phyloP scores from a whole-genome alignment of 2,113 vertebrate genomes.

The Microtus ochrogaster region DNA sequence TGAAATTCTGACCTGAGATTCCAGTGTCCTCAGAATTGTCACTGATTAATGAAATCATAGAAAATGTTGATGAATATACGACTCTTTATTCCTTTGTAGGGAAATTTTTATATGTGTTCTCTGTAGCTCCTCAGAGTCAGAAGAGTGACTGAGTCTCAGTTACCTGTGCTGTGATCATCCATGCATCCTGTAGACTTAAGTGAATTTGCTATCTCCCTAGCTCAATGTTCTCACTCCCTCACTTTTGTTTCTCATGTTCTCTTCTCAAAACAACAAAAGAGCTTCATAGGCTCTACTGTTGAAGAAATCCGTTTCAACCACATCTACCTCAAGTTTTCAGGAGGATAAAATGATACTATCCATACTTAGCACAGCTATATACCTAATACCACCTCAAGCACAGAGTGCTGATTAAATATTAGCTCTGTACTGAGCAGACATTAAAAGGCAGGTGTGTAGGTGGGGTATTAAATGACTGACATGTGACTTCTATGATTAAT shows the following conservation, averaged over 20 bases:
- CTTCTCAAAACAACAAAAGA: background rate
- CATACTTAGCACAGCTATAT: background rate
- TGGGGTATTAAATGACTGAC: background rate
- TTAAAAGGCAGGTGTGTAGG: background rate
- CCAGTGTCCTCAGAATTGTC: background rate
- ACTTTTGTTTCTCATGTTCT: background rate
- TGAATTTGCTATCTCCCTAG: background rate
- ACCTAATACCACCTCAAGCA: background rate
- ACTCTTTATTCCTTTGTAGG: background rate
- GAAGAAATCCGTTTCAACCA: background rate
- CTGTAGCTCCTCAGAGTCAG: background rate
- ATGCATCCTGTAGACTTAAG: background rate
- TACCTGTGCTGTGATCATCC: background rate
- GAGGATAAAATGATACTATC: background rate
- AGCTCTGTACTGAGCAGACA: background rate
- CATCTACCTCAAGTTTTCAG: background rate
- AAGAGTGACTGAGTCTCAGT: background rate
- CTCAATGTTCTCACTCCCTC: background rate
- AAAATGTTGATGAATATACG: background rate
- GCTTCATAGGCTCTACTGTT: background rate
- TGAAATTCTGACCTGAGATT: background rate
- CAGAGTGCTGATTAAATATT: background rate
- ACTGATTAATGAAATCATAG: background rate
- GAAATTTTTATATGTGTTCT: too few relatives aligned
- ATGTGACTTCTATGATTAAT: background rate